These are phyloP conservation scores for Corythornis madagascariensis DNA, from an alignment of 2,113 vertebrate genomes.

Conservation along the genomic window DNA sequence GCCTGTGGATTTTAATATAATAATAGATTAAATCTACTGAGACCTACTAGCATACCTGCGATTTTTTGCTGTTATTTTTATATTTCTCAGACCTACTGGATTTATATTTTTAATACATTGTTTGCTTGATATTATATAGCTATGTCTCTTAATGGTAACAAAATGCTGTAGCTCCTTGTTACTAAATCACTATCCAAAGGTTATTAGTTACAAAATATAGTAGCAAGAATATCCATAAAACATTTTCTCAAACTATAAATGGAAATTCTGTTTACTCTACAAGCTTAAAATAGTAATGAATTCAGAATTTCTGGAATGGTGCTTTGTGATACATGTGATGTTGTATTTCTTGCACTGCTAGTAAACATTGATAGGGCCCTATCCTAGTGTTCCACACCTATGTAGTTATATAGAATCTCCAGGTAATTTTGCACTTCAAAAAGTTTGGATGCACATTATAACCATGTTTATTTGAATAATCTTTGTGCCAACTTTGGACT, in stretches of 20 bases:
- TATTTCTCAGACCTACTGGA: background rate
- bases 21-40: background rate
- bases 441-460: background rate
- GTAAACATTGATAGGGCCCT: background rate
- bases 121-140: background rate
- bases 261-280: background rate
- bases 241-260: background rate
- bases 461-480: background rate
- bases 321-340: background rate
- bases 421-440: background rate
- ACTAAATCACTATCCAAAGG: background rate
- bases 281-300: background rate
- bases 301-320: background rate
- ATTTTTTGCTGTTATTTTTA: background rate
- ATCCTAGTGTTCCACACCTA: background rate
- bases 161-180: background rate
- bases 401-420: background rate
- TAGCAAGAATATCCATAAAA: background rate
- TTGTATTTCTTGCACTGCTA: background rate
- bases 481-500: background rate
- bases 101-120: background rate
- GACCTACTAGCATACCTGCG: background rate
- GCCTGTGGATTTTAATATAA: background rate
- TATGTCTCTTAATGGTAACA: background rate
- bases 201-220: constrained; percentile 23